A percentile compares a stretch with the other conserved stretches of the same genome.
Conservation (phyloP, 2,797 vertebrate genomes). For the Pelodytes ibericus region DNA sequence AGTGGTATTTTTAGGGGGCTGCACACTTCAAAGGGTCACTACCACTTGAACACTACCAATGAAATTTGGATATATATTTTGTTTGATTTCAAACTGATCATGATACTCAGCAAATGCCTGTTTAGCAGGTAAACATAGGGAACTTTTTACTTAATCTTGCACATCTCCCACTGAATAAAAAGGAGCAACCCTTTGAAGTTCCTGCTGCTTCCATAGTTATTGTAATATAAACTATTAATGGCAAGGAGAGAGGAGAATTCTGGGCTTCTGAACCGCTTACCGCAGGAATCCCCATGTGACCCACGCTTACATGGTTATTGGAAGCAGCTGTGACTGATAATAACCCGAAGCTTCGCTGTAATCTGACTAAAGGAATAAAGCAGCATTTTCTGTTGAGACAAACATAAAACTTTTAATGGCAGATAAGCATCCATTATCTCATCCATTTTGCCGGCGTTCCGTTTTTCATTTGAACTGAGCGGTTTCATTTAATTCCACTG, state of each 20-base stretch:
- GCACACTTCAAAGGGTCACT: no score
- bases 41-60: no score
- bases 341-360: conserved; percentile 34
- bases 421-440: background rate
- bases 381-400: background rate
- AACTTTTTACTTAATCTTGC: background rate
- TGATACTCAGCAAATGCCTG: background rate
- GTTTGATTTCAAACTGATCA: no score
- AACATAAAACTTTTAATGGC: background rate
- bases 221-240: conserved; percentile 65
- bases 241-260: conserved; percentile 59
- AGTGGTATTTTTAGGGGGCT: no score
- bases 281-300: conserved; percentile 64
- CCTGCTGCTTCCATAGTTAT: conserved; percentile 22
- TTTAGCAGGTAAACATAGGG: background rate
- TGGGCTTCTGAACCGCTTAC: conserved; percentile 58
- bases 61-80: no score
- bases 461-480: no score
- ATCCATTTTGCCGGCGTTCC: background rate
- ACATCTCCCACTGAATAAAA: background rate
- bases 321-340: conserved; percentile 64
- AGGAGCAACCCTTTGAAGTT: conserved; percentile 31
- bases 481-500: no score
- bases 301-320: conserved; percentile 57
- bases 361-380: background rate